Conservation (phyloP, 30 jellyfish, hydroid and myxozoan genomes). For the Hydra vulgaris region DNA sequence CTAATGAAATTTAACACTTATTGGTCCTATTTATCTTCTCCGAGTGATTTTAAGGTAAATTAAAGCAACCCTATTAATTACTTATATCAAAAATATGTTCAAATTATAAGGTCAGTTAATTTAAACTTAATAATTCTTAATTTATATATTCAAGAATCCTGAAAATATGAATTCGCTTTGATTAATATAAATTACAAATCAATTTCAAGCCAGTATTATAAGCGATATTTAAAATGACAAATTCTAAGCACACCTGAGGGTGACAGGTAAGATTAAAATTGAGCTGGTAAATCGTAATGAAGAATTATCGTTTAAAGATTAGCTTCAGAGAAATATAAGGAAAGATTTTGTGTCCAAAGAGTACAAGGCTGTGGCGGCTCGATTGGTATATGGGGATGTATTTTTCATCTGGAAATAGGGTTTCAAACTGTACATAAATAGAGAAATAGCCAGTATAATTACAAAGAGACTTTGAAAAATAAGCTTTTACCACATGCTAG, state of each 20-base stretch:
- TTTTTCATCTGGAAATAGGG: not conserved
- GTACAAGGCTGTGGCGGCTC: not conserved
- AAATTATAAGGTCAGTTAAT: not conserved
- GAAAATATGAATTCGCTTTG: no score
- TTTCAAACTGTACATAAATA: not conserved
- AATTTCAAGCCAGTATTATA: no score
- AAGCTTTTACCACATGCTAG: not conserved
- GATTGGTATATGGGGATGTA: not conserved
- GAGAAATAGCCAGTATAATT: not conserved
- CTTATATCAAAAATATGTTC: not conserved
- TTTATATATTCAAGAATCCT: not conserved
- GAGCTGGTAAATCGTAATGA: not conserved
- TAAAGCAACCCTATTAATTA: not conserved
- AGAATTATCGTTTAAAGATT: not conserved
- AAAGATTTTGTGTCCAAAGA: not conserved
- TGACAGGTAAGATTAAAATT: not conserved
- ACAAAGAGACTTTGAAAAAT: not conserved
- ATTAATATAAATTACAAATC: no score
- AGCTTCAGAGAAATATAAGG: not conserved
- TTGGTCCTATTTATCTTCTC: no score
- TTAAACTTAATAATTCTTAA: not conserved
- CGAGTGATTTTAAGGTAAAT: no score
- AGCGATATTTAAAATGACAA: no score
- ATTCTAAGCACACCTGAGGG: not conserved
- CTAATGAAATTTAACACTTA: no score